Evolutionary conservation across 2,797 vertebrate genomes (phyloP).

Genomic region (Scarus forsteni): DNA sequence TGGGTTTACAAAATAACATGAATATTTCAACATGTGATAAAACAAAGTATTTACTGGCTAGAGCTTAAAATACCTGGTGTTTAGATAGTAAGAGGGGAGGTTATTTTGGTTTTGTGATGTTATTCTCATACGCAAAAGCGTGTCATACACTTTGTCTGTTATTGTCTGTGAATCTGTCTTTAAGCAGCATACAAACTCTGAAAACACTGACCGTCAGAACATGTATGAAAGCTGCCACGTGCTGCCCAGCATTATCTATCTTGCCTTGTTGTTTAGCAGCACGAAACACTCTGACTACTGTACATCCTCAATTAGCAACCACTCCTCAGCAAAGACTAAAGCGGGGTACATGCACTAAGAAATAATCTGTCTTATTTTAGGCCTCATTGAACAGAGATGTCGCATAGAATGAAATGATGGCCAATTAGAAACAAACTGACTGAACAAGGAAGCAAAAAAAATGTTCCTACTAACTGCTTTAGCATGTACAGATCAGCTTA

Average conservation of each 20-base stretch:
- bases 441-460: no score
- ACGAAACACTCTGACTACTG: not conserved
- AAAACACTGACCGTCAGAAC: slow-evolving; percentile 15
- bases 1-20: not conserved
- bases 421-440: no score
- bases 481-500: no score
- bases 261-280: slow-evolving; percentile 23
- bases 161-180: not conserved
- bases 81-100: not conserved
- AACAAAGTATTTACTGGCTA: not conserved
- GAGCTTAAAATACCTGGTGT: not conserved
- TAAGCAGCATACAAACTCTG: not conserved
- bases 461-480: no score
- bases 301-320: not conserved
- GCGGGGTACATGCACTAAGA: no score
- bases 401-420: no score
- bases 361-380: no score
- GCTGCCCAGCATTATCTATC: slow-evolving; percentile 26
- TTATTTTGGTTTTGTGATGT: not conserved
- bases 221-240: slow-evolving; percentile 41
- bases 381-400: no score
- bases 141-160: not conserved
- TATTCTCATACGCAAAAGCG: not conserved
- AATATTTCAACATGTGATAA: not conserved
- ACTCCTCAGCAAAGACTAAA: not conserved